Evolutionary conservation across 64 coral and sea anemone genomes (phyloP).

Genomic region (Trachythela sp.): DNA sequence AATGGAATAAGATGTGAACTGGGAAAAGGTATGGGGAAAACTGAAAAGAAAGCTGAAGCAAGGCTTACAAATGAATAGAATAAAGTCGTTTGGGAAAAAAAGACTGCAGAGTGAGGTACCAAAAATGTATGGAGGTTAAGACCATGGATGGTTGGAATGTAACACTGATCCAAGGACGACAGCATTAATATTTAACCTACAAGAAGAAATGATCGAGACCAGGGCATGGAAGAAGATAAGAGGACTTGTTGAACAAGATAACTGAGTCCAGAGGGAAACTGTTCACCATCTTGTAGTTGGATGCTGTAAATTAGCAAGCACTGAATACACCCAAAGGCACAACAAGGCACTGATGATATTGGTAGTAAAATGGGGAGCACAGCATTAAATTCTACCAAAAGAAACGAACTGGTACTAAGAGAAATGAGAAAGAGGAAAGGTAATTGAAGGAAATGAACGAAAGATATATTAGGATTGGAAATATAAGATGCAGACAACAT

Average conservation of each 20-base stretch:
- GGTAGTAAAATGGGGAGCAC: background rate
- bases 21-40: too few relatives aligned
- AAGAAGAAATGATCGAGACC: slow-evolving; percentile 13
- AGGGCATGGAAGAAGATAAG: slow-evolving; percentile 9
- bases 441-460: background rate
- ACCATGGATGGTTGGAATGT: background rate
- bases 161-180: slow-evolving; percentile 5
- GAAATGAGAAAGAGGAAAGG: slow-evolving; percentile 1
- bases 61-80: too few relatives aligned
- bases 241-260: background rate
- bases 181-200: slow-evolving; percentile 9
- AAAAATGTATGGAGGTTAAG: background rate
- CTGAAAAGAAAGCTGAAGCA: too few relatives aligned
- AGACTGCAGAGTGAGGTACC: too few relatives aligned
- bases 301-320: background rate
- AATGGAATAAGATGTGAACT: too few relatives aligned
- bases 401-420: background rate
- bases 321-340: background rate
- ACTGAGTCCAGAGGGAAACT: background rate
- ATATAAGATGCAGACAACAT: background rate
- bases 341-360: background rate
- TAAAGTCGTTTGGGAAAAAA: too few relatives aligned
- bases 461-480: slow-evolving; percentile 13
- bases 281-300: background rate
- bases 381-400: background rate